phyloP scores from a whole-genome alignment of 2,113 vertebrate genomes.

The Pachyramphus minor region DNA sequence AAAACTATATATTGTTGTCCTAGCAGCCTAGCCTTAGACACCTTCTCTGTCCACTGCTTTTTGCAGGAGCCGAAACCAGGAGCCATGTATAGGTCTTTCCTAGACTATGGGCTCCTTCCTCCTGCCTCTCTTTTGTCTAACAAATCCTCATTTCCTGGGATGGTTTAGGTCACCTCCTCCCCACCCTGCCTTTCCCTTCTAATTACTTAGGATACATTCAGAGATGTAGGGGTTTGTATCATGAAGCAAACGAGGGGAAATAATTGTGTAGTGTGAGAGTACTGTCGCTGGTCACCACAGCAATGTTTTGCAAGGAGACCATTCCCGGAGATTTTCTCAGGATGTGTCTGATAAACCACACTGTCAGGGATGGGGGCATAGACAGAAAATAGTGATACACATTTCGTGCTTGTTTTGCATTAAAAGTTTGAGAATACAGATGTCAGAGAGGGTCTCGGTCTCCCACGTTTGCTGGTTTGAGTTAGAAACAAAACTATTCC shows the following conservation, averaged over 20 bases:
- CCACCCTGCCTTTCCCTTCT: neutral
- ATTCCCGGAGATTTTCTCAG: neutral
- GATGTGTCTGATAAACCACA: neutral
- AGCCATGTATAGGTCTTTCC: neutral
- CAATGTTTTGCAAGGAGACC: neutral
- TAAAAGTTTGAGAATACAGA: neutral
- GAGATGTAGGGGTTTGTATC: neutral
- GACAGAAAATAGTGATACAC: neutral
- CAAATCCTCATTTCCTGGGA: neutral
- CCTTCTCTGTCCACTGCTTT: neutral
- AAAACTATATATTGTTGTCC: neutral
- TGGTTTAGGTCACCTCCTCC: neutral
- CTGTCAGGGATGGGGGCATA: neutral
- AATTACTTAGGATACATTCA: neutral
- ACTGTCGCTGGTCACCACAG: neutral
- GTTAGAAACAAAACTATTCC: neutral
- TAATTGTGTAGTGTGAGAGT: neutral
- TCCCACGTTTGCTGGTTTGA: neutral
- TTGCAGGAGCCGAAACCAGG: neutral
- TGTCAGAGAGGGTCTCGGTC: neutral
- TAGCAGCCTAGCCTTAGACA: neutral
- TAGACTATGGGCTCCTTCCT: neutral
- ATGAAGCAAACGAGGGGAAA: neutral
- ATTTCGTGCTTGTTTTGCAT: neutral
- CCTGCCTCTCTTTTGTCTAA: neutral